A percentile compares a stretch with the other conserved stretches of the same genome.
phyloP scores from a whole-genome alignment of 2,888 invertebrate genomes.

The Eumacrocentrus americanus region DNA sequence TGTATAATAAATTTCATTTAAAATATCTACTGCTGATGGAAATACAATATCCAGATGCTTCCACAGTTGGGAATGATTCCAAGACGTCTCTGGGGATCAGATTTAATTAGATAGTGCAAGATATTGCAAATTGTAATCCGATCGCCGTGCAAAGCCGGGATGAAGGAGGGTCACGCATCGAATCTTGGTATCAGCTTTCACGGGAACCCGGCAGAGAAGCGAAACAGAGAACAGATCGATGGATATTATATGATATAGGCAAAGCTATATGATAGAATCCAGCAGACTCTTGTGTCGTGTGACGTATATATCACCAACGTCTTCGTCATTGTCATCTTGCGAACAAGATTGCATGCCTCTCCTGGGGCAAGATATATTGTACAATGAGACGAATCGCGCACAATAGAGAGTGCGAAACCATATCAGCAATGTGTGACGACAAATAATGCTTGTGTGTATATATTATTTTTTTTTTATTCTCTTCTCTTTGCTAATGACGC shows the following conservation, averaged over 20 bases:
- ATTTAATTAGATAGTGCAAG: constrained; percentile 45
- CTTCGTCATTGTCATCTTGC: background rate
- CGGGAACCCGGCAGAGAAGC: constrained; percentile 34
- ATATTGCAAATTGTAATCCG: constrained; percentile 52
- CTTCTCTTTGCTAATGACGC: constrained; percentile 4
- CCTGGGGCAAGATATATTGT: background rate
- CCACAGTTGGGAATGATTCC: background rate
- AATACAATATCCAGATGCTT: background rate
- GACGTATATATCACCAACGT: background rate
- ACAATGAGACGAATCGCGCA: background rate
- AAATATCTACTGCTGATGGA: background rate
- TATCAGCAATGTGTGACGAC: background rate
- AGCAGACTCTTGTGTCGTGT: background rate
- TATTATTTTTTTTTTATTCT: background rate
- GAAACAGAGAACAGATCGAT: background rate
- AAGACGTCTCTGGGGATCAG: constrained; percentile 14
- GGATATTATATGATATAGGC: background rate
- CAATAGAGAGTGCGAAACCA: background rate
- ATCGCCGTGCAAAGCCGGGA: constrained; percentile 40
- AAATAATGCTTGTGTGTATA: background rate
- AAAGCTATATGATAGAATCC: too few relatives aligned
- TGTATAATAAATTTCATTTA: too few relatives aligned
- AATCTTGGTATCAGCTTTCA: constrained; percentile 46
- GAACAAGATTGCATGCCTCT: background rate
- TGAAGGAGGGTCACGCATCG: constrained; percentile 40